Evolutionary conservation across 2,797 vertebrate genomes (phyloP), one percentile per base, ranked within the genome.

Genomic region (Rhinella marina): DNA sequence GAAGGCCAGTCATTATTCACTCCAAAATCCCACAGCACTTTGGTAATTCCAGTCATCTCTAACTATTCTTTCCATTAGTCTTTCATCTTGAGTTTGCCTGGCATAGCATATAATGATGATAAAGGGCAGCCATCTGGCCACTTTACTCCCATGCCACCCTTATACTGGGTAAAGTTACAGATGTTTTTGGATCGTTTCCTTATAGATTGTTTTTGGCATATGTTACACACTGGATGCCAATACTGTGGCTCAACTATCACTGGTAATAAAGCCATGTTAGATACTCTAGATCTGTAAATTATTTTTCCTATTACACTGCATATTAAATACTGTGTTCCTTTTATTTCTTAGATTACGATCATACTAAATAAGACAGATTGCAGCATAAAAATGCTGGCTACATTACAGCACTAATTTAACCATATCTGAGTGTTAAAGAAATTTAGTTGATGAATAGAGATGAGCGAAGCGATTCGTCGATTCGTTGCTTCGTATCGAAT

Each of bases 81-180:
- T 89, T 86, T 89, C 85, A 89, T 89, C 88, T 86, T 86, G 80
- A 89, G 80, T 82, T 80, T 86, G 84, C 84, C 80, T 86, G 88
- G 84, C 88, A 86, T 89, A 78, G 56, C 61, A 83, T 84, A 61
- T 89, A 89, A 89, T 89, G 80, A 89, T 86, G 88, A 89, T 89
- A 86, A 89, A 89, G 88, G 88, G 85, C 85, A 86, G 72, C 84
- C 84, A 89, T 86, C 84, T 89, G 88, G 84, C 62, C 70, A 62
- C 72, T 83, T 86, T 86, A 27, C 62, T 89, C 88, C 84, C 80
- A 56, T 86, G 81, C 83, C 80, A 79, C 84, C 59, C 62, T 86
- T 79, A 79, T 41, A 70, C 81, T 32, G 52, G 81, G 75, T 83
- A 29, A 89, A 86, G 79, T 82, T 89, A 86, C 80, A 86, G 85